Conservation (phyloP, 2,797 vertebrate genomes). For the Cyprinella venusta region DNA sequence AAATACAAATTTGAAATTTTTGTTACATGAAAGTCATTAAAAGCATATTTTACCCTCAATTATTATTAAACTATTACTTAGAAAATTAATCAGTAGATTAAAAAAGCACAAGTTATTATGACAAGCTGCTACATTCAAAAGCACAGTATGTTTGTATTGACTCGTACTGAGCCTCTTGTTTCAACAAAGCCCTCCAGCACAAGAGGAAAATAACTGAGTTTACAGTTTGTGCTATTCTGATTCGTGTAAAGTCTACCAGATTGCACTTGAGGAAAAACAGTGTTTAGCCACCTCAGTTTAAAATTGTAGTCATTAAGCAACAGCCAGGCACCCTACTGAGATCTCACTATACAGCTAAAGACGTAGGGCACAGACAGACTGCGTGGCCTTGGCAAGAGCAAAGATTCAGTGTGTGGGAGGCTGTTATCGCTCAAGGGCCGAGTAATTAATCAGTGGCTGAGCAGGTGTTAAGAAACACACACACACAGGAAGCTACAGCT, state of each 20-base stretch:
- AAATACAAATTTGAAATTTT: neutral
- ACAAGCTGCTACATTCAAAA: neutral
- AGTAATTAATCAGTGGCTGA: constrained; percentile 30
- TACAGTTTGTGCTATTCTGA: neutral
- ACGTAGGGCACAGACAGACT: constrained; percentile 23
- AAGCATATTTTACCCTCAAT: neutral
- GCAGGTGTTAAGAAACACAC: constrained; percentile 51
- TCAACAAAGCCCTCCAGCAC: neutral
- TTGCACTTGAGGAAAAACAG: neutral
- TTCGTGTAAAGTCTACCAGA: neutral
- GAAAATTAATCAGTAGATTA: neutral
- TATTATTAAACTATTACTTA: neutral
- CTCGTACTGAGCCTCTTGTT: neutral
- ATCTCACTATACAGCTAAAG: constrained; percentile 27
- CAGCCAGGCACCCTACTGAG: constrained; percentile 23
- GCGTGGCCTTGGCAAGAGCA: constrained; percentile 12
- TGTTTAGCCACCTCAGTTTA: constrained; percentile 22
- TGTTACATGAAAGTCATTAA: neutral
- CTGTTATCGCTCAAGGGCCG: constrained; percentile 22
- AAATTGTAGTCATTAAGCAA: constrained; percentile 27
- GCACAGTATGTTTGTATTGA: neutral
- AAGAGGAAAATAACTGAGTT: neutral
- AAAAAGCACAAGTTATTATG: neutral
- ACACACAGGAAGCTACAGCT: constrained; percentile 1
- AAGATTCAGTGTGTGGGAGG: constrained; percentile 21